A percentile compares a stretch with the other conserved stretches of the same genome.
These are phyloP conservation scores for Motacilla tschutschensis DNA, from an alignment of 2,113 vertebrate genomes.

Conservation along the genomic window DNA sequence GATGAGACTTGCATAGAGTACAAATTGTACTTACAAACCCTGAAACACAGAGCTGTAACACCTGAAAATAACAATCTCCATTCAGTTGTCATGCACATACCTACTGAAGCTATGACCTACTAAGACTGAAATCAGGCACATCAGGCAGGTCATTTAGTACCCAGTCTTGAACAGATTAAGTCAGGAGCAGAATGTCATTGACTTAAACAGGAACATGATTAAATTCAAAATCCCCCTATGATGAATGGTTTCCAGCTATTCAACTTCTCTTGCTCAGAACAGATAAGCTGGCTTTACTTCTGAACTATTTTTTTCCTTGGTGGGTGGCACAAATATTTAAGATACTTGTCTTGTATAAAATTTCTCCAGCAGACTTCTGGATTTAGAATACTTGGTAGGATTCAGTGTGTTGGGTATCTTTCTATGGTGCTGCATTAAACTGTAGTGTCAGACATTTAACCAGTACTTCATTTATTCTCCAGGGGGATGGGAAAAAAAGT, in stretches of 20 bases:
- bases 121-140: not conserved
- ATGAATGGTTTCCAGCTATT: not conserved
- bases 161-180: not conserved
- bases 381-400: not conserved
- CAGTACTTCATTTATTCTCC: not conserved
- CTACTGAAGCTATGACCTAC: not conserved
- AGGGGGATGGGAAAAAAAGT: rapidly evolving
- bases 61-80: not conserved
- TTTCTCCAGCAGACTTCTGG: not conserved
- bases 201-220: conserved; percentile 16
- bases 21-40: not conserved
- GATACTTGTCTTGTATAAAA: not conserved
- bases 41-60: not conserved
- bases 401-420: not conserved
- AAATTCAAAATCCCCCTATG: not conserved
- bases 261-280: not conserved
- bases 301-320: not conserved
- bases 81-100: not conserved
- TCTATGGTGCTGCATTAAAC: not conserved
- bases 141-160: not conserved
- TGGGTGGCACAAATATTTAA: not conserved
- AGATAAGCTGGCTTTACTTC: not conserved
- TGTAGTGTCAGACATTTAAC: not conserved
- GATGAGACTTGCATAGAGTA: not conserved
- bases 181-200: not conserved